phyloP scores from a whole-genome alignment of 2,797 vertebrate genomes.

The Diglossa cyanea region DNA sequence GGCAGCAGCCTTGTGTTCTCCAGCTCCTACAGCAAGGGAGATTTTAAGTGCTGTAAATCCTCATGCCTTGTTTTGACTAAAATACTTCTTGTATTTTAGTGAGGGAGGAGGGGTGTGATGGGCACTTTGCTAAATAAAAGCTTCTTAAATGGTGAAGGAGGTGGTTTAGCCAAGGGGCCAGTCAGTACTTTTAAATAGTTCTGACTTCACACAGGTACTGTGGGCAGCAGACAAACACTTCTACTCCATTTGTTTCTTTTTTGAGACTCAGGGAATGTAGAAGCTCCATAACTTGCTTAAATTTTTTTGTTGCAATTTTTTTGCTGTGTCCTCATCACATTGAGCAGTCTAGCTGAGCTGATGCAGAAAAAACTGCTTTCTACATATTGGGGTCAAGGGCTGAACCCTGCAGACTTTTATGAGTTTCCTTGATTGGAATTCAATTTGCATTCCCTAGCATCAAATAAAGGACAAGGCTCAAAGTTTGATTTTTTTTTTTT shows the following conservation, averaged over 20 bases:
- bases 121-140: not conserved
- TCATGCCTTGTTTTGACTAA: not conserved
- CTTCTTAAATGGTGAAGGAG: not conserved
- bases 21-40: not conserved
- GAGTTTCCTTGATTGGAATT: not conserved
- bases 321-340: not conserved
- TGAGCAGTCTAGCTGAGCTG: not conserved
- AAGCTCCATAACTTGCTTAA: not conserved
- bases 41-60: not conserved
- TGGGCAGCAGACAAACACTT: not conserved
- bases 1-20: not conserved
- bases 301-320: not conserved
- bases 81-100: not conserved
- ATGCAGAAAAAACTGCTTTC: not conserved
- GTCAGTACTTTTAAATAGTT: not conserved
- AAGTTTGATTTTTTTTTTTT: not conserved
- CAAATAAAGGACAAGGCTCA: not conserved
- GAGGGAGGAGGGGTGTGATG: not conserved
- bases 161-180: not conserved
- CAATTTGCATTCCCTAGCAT: not conserved
- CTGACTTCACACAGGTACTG: not conserved
- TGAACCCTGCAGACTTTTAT: not conserved
- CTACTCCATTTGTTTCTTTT: not conserved
- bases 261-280: not conserved
- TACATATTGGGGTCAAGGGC: fast-evolving